These are phyloP conservation scores for Mythimna lalbum DNA, from an alignment of 2,888 invertebrate genomes.

Conservation along the genomic window DNA sequence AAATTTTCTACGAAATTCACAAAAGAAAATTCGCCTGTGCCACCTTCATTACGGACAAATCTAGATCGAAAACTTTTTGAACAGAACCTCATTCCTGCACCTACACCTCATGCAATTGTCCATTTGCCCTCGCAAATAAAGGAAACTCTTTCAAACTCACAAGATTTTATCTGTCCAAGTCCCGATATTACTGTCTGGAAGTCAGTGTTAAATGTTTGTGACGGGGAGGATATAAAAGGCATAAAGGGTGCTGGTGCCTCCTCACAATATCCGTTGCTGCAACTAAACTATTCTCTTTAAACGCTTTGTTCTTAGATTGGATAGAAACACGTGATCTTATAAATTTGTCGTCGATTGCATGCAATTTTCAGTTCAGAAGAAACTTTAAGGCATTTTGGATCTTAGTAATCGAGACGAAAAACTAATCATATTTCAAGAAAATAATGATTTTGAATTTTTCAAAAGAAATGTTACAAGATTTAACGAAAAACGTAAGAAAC, in stretches of 20 bases:
- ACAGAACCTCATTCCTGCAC: slow-evolving; percentile 62
- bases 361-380: not conserved
- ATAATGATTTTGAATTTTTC: not conserved
- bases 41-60: slow-evolving; percentile 60
- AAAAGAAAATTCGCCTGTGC: slow-evolving; percentile 41
- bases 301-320: slow-evolving; percentile 65
- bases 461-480: slow-evolving; percentile 3
- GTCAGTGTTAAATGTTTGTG: slow-evolving; percentile 82
- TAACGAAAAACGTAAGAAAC: slow-evolving; percentile 36
- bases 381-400: not conserved
- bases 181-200: slow-evolving; percentile 80
- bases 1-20: slow-evolving; percentile 33
- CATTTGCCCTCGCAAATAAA: slow-evolving; percentile 69
- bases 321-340: slow-evolving; percentile 65
- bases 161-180: slow-evolving; percentile 74
- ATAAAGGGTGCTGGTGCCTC: slow-evolving; percentile 69
- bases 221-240: slow-evolving; percentile 71
- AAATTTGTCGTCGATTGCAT: slow-evolving; percentile 56
- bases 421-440: not conserved
- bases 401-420: not conserved
- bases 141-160: slow-evolving; percentile 69
- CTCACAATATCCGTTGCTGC: slow-evolving; percentile 72
- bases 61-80: slow-evolving; percentile 60
- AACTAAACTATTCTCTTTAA: slow-evolving; percentile 70
- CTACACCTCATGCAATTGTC: slow-evolving; percentile 66